Evolutionary conservation across 1,140 invertebrate species (phyloP).

Genomic region (Pseudachorutes palmiensis): DNA sequence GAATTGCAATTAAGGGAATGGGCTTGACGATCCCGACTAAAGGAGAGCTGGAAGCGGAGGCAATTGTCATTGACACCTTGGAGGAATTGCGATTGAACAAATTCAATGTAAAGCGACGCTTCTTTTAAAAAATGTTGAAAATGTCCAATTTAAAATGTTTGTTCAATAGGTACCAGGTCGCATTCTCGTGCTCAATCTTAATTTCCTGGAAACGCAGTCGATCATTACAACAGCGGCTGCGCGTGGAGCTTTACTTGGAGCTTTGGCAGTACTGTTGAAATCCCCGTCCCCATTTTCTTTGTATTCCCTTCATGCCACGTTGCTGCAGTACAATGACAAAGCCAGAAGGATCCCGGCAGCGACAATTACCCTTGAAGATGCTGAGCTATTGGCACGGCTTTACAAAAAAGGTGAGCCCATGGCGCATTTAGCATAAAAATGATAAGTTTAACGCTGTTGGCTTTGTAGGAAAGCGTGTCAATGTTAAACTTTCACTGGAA

Average conservation of each 20-base stretch:
- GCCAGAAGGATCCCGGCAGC: slow-evolving; percentile 47
- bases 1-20: slow-evolving; percentile 43
- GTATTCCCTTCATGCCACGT: slow-evolving; percentile 39
- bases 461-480: background rate
- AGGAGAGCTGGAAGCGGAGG: slow-evolving; percentile 40
- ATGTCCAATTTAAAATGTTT: background rate
- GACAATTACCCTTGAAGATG: slow-evolving; percentile 50
- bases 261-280: slow-evolving; percentile 45
- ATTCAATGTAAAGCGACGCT: slow-evolving; percentile 7
- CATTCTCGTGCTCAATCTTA: slow-evolving; percentile 22
- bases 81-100: slow-evolving; percentile 41
- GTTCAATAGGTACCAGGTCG: slow-evolving; percentile 14
- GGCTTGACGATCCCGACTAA: slow-evolving; percentile 44
- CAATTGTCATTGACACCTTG: slow-evolving; percentile 44
- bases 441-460: background rate
- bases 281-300: slow-evolving; percentile 47
- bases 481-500: background rate
- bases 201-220: background rate
- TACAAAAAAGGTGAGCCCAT: slow-evolving; percentile 6
- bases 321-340: slow-evolving; percentile 28
- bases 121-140: slow-evolving; percentile 5
- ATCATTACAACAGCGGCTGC: background rate
- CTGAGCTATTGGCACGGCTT: slow-evolving; percentile 47
- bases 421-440: background rate
- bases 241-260: slow-evolving; percentile 43